Percentiles rank a stretch among this genome's conserved stretches.
These are phyloP conservation scores for Desmophyllum pertusum DNA, from an alignment of 92 coral and sea anemone genomes.

Conservation along the genomic window DNA sequence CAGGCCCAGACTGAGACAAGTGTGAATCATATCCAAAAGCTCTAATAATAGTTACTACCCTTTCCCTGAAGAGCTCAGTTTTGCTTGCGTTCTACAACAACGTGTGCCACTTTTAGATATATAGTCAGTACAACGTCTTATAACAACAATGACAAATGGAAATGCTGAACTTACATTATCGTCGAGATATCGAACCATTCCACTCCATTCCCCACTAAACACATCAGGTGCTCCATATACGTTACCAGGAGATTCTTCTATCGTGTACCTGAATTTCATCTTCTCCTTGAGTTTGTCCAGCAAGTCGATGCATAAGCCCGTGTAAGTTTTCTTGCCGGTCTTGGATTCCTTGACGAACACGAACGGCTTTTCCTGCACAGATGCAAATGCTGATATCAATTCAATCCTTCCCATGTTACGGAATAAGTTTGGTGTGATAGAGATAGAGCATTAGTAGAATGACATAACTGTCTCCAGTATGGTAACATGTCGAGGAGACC, in stretches of 20 bases:
- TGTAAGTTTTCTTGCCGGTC: constrained; percentile 50
- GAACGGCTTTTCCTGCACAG: constrained; percentile 61
- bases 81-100: too few species aligned
- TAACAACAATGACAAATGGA: neutral
- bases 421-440: too few species aligned
- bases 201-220: constrained; percentile 72
- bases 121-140: neutral
- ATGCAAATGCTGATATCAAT: neutral
- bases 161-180: constrained; percentile 49
- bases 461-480: too few species aligned
- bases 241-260: constrained; percentile 54
- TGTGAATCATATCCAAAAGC: too few species aligned
- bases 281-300: constrained; percentile 58
- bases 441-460: too few species aligned
- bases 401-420: too few species aligned
- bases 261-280: constrained; percentile 70
- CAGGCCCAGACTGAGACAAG: too few species aligned
- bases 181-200: constrained; percentile 60
- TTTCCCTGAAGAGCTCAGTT: too few species aligned
- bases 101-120: too few species aligned
- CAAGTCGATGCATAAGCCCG: constrained; percentile 74
- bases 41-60: too few species aligned
- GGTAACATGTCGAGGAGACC: neutral
- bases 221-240: constrained; percentile 70
- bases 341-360: constrained; percentile 54